Conservation (phyloP, 23 tunicate species). For the Trididemnum clinides region DNA sequence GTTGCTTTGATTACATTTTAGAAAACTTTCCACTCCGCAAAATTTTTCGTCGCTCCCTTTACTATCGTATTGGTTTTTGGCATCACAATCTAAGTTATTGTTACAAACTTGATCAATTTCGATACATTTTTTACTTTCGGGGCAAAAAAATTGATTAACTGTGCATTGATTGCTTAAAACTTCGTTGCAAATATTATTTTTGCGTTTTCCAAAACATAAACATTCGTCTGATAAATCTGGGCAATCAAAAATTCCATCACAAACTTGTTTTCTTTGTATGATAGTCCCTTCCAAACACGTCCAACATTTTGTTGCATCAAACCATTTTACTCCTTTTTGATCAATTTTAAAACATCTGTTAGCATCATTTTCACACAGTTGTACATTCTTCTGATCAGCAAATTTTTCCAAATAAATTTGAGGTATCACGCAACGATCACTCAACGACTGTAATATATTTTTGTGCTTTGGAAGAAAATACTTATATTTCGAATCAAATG, state of each 20-base stretch:
- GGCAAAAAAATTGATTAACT: neutral
- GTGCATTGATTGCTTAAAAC: neutral
- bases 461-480: too few species aligned
- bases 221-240: conserved; percentile 66
- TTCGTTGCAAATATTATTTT: neutral
- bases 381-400: neutral
- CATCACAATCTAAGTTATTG: neutral
- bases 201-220: neutral
- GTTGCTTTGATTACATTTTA: too few species aligned
- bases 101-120: neutral
- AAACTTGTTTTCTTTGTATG: conserved; percentile 45
- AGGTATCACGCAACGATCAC: neutral
- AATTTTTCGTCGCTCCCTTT: too few species aligned
- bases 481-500: too few species aligned
- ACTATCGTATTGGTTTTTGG: too few species aligned
- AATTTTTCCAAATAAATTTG: neutral
- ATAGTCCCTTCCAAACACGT: conserved; percentile 61
- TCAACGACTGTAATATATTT: too few species aligned
- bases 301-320: conserved; percentile 46
- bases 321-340: neutral
- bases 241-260: conserved; percentile 65
- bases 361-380: conserved; percentile 8
- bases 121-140: neutral
- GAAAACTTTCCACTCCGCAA: too few species aligned
- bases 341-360: conserved; percentile 2